phyloP scores from a whole-genome alignment of 2,888 invertebrate species.

The Melinaea menophilus region DNA sequence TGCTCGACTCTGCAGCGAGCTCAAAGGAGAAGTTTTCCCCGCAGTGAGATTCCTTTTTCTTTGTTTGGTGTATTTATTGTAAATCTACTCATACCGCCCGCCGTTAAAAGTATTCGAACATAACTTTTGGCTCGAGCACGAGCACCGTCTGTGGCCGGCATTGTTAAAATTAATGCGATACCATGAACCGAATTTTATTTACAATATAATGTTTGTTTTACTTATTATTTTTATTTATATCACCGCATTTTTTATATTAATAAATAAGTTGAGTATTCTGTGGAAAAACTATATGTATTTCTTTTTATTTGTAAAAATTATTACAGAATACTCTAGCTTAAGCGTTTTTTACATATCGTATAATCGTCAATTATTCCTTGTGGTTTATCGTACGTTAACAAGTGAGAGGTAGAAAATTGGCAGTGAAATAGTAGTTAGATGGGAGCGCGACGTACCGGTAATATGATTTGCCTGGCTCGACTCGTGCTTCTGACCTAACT shows the following conservation, averaged over 20 bases:
- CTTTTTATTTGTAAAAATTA: background rate
- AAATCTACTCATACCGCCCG: conserved; percentile 74
- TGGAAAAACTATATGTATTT: background rate
- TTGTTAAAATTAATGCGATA: conserved; percentile 32
- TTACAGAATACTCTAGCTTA: no score
- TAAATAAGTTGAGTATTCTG: background rate
- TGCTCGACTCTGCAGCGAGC: conserved; percentile 40
- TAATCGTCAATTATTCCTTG: conserved; percentile 26
- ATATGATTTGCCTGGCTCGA: conserved; percentile 58
- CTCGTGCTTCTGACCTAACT: conserved; percentile 45
- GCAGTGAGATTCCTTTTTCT: conserved; percentile 76
- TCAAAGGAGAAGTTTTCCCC: conserved; percentile 74
- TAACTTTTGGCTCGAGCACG: conserved; percentile 67
- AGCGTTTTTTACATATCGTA: conserved; percentile 15
- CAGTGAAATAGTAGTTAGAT: conserved; percentile 42
- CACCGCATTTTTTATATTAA: background rate
- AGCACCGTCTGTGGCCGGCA: conserved; percentile 28
- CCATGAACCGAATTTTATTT: conserved; percentile 16
- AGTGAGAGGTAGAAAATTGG: conserved; percentile 41
- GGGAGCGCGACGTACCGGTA: conserved; percentile 45
- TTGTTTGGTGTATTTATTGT: conserved; percentile 78
- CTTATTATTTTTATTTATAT: conserved; percentile 1
- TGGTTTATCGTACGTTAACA: conserved; percentile 34
- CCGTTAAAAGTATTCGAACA: conserved; percentile 73
- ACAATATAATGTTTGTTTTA: conserved; percentile 1